Base-by-base conservation (phyloP, 2,797 vertebrate species). In the Phoebastria nigripes region DNA sequence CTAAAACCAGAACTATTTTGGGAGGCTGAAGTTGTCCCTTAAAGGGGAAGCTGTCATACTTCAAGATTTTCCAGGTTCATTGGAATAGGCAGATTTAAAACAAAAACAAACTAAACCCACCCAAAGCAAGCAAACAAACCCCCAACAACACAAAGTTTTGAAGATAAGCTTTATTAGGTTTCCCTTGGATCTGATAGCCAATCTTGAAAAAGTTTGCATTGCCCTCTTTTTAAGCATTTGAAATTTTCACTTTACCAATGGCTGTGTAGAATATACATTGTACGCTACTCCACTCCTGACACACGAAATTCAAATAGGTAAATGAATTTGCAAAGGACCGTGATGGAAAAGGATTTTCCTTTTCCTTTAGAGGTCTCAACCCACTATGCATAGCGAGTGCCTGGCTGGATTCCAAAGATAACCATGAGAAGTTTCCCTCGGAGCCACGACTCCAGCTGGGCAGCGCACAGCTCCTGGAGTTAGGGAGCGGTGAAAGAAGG, bases 391-490 rank as follows among this genome's bases (percentile, higher is more conserved):
- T 54, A 49, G 8, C 0, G 2, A 86, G 24, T 58, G 13, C 3
- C 6, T 84, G 10, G 17, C n/a, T 67, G n/a, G 4, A 37, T 74
- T 29, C 11, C 9, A 35, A 29, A 58, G 15, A 79, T 42, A 61
- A 17, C 39, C 28, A 6, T 28, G 9, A 84, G 28, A 72, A 54
- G 2, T 9, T 72, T 85, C 3, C 2, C 8, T 42, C 1, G 1
- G 28, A 18, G 7, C 14, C 1, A 0, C 72, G 19, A 51, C 5
- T 66, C 10, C 15, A 37, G 10, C 6, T 3, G 11, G 29, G 18
- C 21, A 74, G 10, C 25, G 26, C 6, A 11, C 11, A 73, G 7
- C 5, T 72, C 33, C n/a, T 41, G 21, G 24, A 71, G 26, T 37
- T 44, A 76, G 10, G 25, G 12, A 86, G 7, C 1, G 2, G 12